Percentiles rank a stretch among this genome's conserved stretches.
Evolutionary conservation across 2,888 invertebrate species (phyloP).

Genomic region (Pristionchus fissidentatus): DNA sequence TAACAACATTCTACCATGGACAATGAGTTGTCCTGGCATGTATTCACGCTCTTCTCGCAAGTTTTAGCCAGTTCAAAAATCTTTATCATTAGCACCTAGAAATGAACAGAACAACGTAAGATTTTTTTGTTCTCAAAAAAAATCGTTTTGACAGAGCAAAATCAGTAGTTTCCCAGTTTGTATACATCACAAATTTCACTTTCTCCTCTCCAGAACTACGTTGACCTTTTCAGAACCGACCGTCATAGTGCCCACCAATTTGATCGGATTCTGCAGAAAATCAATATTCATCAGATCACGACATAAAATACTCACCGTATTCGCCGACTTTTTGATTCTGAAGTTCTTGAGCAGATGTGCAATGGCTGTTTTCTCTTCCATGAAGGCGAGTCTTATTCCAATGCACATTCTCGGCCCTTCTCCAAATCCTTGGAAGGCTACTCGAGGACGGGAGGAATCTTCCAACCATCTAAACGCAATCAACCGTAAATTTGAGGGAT

Average conservation of each 20-base stretch:
- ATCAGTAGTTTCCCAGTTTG: no score
- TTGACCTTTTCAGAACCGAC: slow-evolving; percentile 26
- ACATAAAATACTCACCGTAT: slow-evolving; percentile 27
- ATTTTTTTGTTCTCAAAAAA: no score
- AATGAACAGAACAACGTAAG: no score
- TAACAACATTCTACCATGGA: no score
- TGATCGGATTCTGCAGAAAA: slow-evolving; percentile 34
- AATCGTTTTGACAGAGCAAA: no score
- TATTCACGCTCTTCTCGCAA: no score
- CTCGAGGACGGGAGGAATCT: slow-evolving; percentile 31
- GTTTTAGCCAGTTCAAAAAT: no score
- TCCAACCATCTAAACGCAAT: slow-evolving; percentile 52
- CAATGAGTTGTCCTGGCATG: no score
- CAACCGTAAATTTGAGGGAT: neutral
- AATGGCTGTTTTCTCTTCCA: slow-evolving; percentile 68
- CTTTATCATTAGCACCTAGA: no score
- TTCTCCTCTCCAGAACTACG: slow-evolving; percentile 3
- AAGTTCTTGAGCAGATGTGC: slow-evolving; percentile 57
- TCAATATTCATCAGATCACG: neutral
- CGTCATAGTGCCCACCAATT: slow-evolving; percentile 23
- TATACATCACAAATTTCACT: neutral
- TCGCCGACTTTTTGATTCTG: neutral
- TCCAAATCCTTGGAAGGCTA: slow-evolving; percentile 58
- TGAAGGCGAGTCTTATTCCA: slow-evolving; percentile 67
- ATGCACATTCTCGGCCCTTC: slow-evolving; percentile 70